phyloP scores from a whole-genome alignment of 1,140 invertebrate species.

The Cydia amplana region DNA sequence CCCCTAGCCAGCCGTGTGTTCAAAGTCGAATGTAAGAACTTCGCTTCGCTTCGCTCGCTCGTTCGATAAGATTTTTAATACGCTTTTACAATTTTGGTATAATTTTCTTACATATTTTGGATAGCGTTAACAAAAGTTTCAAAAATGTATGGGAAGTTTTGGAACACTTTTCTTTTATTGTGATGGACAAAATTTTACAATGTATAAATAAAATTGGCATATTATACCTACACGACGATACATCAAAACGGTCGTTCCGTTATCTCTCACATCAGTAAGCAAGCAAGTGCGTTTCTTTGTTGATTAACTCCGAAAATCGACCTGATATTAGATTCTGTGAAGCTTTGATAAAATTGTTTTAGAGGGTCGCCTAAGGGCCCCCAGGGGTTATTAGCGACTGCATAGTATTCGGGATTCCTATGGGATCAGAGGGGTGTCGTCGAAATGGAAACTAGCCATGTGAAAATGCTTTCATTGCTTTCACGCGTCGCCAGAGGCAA shows the following conservation, averaged over 20 bases:
- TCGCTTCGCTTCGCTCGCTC: no score
- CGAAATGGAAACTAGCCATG: constrained; percentile 70
- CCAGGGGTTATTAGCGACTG: constrained; percentile 62
- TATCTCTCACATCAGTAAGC: not conserved
- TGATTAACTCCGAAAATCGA: constrained; percentile 27
- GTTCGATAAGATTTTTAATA: no score
- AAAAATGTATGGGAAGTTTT: no score
- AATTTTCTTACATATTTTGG: no score
- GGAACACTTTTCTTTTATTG: no score
- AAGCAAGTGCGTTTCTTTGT: constrained; percentile 6
- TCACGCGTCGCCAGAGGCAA: constrained; percentile 70
- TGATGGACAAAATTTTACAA: no score
- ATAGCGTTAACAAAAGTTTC: not conserved
- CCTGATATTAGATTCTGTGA: constrained; percentile 22
- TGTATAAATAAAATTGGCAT: no score
- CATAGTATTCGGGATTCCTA: constrained; percentile 72
- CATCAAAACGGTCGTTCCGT: constrained; percentile 10
- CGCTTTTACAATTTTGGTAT: no score
- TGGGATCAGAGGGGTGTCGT: constrained; percentile 64
- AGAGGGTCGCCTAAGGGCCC: not conserved
- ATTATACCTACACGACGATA: no score
- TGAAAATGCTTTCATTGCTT: constrained; percentile 75
- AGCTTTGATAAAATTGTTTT: constrained; percentile 30
- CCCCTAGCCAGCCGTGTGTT: no score
- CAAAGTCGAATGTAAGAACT: no score